phyloP scores from a whole-genome alignment of 2,888 invertebrate genomes.

The Agriopis marginaria region DNA sequence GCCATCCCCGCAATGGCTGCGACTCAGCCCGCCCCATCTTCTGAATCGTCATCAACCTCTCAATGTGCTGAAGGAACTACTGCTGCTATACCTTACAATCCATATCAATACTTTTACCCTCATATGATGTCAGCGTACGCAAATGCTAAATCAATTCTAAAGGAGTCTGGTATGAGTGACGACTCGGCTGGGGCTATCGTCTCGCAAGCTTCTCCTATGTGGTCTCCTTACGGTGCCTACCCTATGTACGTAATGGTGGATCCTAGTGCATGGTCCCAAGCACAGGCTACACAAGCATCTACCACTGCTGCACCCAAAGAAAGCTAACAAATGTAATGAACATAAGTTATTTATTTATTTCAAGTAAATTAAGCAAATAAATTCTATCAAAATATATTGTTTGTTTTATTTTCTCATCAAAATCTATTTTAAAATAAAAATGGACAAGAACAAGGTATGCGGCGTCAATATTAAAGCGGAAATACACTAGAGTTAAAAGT shows the following conservation, averaged over 20 bases:
- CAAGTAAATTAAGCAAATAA: constrained; percentile 19
- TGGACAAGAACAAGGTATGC: neutral
- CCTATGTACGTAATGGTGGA: constrained; percentile 77
- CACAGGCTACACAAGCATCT: constrained; percentile 54
- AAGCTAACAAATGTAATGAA: constrained; percentile 25
- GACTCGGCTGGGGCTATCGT: constrained; percentile 56
- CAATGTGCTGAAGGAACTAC: constrained; percentile 52
- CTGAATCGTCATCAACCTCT: constrained; percentile 54
- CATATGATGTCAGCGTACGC: constrained; percentile 74
- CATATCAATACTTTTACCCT: constrained; percentile 73
- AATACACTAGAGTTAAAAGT: too few species aligned
- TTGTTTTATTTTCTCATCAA: neutral
- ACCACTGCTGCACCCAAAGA: constrained; percentile 46
- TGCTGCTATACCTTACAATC: constrained; percentile 58
- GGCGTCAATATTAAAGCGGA: neutral
- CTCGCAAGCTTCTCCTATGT: constrained; percentile 59
- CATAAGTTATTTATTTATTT: constrained; percentile 28
- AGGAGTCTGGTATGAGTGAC: constrained; percentile 64
- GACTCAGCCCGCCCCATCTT: constrained; percentile 43
- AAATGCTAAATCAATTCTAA: constrained; percentile 65
- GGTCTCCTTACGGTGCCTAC: constrained; percentile 69
- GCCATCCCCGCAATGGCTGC: constrained; percentile 47
- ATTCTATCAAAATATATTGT: constrained; percentile 17
- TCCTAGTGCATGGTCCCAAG: constrained; percentile 68
- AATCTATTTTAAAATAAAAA: neutral